A percentile compares a stretch with the other conserved stretches of the same genome.
Conservation (phyloP, 2,113 vertebrate genomes). For the Amphiprion ocellaris region DNA sequence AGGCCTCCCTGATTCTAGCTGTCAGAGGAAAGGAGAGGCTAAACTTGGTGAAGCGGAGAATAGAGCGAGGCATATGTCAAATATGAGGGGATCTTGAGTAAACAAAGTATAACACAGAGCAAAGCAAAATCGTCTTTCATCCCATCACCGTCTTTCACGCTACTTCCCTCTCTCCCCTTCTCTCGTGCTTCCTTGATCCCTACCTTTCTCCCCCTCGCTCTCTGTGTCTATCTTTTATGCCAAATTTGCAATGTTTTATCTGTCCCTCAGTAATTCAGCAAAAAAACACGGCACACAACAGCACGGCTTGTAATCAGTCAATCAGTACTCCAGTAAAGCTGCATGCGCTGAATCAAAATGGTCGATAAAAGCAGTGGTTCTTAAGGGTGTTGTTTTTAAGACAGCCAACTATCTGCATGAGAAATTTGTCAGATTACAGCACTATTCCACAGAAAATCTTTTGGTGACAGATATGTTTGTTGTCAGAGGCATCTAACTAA, state of each 20-base stretch:
- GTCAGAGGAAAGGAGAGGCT: slow-evolving; percentile 76
- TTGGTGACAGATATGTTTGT: slow-evolving; percentile 15
- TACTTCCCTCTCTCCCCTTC: slow-evolving; percentile 48
- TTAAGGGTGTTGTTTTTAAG: slow-evolving; percentile 20
- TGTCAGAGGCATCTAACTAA: slow-evolving; percentile 45
- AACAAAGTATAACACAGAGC: slow-evolving; percentile 79
- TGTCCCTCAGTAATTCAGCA: slow-evolving; percentile 46
- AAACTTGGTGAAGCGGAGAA: slow-evolving; percentile 81
- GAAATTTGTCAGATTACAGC: slow-evolving; percentile 23
- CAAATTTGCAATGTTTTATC: slow-evolving; percentile 54
- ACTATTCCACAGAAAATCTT: slow-evolving; percentile 29
- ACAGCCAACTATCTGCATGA: slow-evolving; percentile 33
- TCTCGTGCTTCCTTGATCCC: slow-evolving; percentile 33
- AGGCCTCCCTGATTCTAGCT: slow-evolving; percentile 71
- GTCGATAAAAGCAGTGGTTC: slow-evolving; percentile 47
- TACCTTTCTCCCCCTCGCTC: slow-evolving; percentile 22
- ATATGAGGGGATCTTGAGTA: slow-evolving; percentile 78
- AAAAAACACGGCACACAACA: slow-evolving; percentile 54
- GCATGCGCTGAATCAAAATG: slow-evolving; percentile 35
- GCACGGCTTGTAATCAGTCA: slow-evolving; percentile 57
- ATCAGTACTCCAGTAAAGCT: slow-evolving; percentile 47
- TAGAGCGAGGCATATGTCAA: slow-evolving; percentile 84
- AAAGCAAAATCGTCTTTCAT: slow-evolving; percentile 72
- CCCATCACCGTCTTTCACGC: slow-evolving; percentile 67
- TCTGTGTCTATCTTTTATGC: slow-evolving; percentile 29